Conservation (phyloP, 37 sponge, comb jelly and placozoan genomes). For the Mnemiopsis leidyi region DNA sequence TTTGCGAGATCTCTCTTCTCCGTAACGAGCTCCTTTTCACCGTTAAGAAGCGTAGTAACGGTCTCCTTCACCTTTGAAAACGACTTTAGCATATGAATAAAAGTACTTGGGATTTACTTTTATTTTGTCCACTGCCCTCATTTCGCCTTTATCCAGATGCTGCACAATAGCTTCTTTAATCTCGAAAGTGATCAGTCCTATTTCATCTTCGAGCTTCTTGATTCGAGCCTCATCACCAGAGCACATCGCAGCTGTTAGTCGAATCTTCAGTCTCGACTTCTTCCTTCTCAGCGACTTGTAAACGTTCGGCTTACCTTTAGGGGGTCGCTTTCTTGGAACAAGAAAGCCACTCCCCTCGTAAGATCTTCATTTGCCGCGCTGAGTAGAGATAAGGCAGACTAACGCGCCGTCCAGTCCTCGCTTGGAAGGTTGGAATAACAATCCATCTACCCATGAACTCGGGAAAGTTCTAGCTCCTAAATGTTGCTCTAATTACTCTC, state of each 20-base stretch:
- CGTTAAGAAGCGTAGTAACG: not conserved
- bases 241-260: no score
- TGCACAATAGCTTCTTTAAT: constrained; percentile 2
- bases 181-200: not conserved
- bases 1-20: not conserved
- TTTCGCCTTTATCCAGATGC: not conserved
- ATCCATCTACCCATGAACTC: not conserved
- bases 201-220: no score
- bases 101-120: not conserved
- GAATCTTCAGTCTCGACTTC: no score
- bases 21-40: not conserved
- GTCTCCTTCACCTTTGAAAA: not conserved
- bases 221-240: no score
- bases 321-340: not conserved
- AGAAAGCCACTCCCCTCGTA: no score
- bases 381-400: no score
- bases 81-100: not conserved
- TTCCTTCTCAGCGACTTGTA: no score
- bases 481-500: not conserved
- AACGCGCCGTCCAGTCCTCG: no score
- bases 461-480: not conserved
- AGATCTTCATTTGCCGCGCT: no score
- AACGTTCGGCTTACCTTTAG: not conserved
- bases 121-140: not conserved
- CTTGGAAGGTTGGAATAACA: no score